These are phyloP conservation scores for Diadumene lineata DNA, from an alignment of 92 coral and sea anemone species.

Conservation along the genomic window DNA sequence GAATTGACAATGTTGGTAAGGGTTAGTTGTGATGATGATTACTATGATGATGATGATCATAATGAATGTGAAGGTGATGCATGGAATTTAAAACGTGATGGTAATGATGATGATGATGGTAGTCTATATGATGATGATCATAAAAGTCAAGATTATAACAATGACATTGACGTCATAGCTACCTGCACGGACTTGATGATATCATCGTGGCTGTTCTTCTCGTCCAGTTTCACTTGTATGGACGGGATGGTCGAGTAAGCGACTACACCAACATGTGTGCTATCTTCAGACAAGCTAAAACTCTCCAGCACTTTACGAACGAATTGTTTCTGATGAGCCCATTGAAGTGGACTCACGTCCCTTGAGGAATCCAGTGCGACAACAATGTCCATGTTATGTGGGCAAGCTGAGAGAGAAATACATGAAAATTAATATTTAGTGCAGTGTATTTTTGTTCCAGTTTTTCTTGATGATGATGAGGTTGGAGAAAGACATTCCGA, in stretches of 20 bases:
- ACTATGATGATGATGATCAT: not conserved
- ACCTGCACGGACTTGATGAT: slow-evolving; percentile 58
- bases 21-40: not conserved
- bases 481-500: too few relatives aligned
- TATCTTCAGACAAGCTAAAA: slow-evolving; percentile 66
- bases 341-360: slow-evolving; percentile 75
- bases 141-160: not conserved
- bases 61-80: not conserved
- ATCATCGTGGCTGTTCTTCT: slow-evolving; percentile 63
- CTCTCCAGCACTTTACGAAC: slow-evolving; percentile 64
- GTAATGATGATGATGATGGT: not conserved
- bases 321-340: slow-evolving; percentile 91
- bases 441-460: too few relatives aligned
- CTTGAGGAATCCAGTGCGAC: slow-evolving; percentile 94
- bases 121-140: not conserved
- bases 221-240: slow-evolving; percentile 84
- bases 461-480: too few relatives aligned
- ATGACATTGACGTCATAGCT: not conserved
- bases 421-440: not conserved
- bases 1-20: not conserved
- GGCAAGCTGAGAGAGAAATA: slow-evolving; percentile 55
- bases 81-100: not conserved
- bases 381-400: slow-evolving; percentile 85
- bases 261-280: slow-evolving; percentile 84
- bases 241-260: slow-evolving; percentile 96